Evolutionary conservation across 2,888 invertebrate genomes (phyloP), one percentile per base, ranked within the genome.

Genomic region (Trisateles emortualis): DNA sequence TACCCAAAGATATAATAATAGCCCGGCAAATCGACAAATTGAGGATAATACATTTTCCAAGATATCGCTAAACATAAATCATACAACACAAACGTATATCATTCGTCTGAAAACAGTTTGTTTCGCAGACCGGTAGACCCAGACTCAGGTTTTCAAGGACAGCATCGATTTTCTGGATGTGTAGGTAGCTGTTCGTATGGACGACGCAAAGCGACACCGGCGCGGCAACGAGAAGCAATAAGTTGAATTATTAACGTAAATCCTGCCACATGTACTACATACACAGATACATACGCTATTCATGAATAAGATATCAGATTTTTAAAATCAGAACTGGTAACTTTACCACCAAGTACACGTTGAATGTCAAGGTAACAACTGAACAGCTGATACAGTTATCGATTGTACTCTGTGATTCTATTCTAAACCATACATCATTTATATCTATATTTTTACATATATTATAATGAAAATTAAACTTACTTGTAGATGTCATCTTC

Each of bases 401-500:
- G 63, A 68, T 70, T 52, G 54, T n/a, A 39, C 29, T 8, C 22
- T 22, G 5, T 3, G 5, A n/a, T 10, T 41, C 10, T 4, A 46
- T 30, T 39, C 39, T 10, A 16, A 30, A 26, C 16, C 33, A 16
- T 41, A 51, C 32, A 38, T 24, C 33, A 45, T 33, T 41, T 35
- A 36, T 16, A 9, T n/a, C 2, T 16, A 35, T 0, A 26, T 4
- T 26, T 0, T 35, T 10, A n/a, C 1, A 9, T 30, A 8, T 41
- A 6, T 10, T 26, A 11, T n/a, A 3, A 13, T 11, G n/a, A n/a
- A n/a, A n/a, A n/a, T n/a, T 3, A 49, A 59, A 86, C 91, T 86
- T 74, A 91, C 91, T 86, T 82, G 65, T 91, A 90, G 1, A 88
- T 63, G 52, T 90, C 90, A 52, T 88, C 90, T 42, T 83, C 83